These are phyloP conservation scores for Canis aureus DNA, from an alignment of 2,113 vertebrate genomes.

Conservation along the genomic window DNA sequence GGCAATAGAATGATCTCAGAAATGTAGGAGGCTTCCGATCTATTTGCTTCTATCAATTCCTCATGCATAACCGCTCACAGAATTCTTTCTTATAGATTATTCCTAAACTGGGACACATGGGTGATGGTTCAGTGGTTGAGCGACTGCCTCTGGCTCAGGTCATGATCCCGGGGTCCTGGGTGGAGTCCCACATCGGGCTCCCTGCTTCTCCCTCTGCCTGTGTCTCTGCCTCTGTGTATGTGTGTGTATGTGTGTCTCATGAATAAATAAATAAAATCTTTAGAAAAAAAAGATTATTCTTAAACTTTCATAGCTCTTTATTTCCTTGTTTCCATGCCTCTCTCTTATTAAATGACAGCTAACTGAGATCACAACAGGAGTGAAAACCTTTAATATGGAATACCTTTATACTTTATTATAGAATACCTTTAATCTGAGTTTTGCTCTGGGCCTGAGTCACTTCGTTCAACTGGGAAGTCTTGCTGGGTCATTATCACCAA, in stretches of 20 bases:
- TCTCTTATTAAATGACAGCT: neutral
- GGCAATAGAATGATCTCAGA: neutral
- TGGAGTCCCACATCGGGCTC: too few relatives aligned
- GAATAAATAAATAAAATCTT: too few relatives aligned
- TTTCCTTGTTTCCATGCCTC: neutral
- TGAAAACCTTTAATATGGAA: neutral
- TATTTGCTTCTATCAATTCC: neutral
- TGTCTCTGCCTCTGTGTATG: too few relatives aligned
- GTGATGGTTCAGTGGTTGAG: too few relatives aligned
- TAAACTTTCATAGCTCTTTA: neutral
- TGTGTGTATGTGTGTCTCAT: too few relatives aligned
- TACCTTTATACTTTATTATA: neutral
- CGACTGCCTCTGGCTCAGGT: too few relatives aligned
- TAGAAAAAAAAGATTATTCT: neutral
- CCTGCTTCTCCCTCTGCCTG: too few relatives aligned
- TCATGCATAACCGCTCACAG: neutral
- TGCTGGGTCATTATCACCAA: neutral
- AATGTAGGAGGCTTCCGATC: neutral
- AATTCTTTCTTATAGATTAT: neutral
- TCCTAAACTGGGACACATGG: neutral
- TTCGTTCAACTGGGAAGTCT: neutral
- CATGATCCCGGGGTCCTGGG: too few relatives aligned
- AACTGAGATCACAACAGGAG: neutral
- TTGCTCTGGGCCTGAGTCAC: neutral
- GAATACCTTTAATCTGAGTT: neutral